Percentiles rank a stretch among this genome's conserved stretches.
These are phyloP conservation scores for Ibidorhyncha struthersii DNA, from an alignment of 2,113 vertebrate genomes.

Conservation along the genomic window DNA sequence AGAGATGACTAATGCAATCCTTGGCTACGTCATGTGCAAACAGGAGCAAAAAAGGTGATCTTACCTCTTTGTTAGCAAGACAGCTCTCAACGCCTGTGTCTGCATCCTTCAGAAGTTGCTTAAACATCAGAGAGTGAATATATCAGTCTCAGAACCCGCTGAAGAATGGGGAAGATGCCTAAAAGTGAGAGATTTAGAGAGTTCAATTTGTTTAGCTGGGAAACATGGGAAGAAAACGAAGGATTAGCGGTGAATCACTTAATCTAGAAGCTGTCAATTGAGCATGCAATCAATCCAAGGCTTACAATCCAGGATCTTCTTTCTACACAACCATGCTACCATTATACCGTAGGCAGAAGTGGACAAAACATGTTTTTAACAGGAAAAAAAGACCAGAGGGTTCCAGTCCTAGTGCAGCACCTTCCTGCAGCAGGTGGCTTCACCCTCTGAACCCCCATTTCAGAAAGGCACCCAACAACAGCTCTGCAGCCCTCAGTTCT, in stretches of 20 bases:
- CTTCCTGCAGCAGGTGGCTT: not conserved
- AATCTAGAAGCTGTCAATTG: not conserved
- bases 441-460: not conserved
- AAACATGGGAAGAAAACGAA: not conserved
- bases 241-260: not conserved
- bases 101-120: slow-evolving; percentile 30
- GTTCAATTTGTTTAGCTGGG: not conserved
- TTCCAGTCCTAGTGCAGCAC: not conserved
- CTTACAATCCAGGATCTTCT: not conserved
- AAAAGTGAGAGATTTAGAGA: not conserved
- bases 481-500: not conserved
- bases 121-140: not conserved
- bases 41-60: not conserved
- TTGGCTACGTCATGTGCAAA: not conserved
- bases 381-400: not conserved
- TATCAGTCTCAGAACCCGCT: not conserved
- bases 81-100: not conserved
- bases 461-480: not conserved
- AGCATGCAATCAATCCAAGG: not conserved
- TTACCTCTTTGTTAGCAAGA: slow-evolving; percentile 22
- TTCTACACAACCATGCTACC: not conserved
- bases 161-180: not conserved
- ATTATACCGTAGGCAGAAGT: fast-evolving
- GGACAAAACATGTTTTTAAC: not conserved
- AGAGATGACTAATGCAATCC: not conserved